Conservation (phyloP, 2,888 invertebrate genomes). For the Entomobrya multifasciata region DNA sequence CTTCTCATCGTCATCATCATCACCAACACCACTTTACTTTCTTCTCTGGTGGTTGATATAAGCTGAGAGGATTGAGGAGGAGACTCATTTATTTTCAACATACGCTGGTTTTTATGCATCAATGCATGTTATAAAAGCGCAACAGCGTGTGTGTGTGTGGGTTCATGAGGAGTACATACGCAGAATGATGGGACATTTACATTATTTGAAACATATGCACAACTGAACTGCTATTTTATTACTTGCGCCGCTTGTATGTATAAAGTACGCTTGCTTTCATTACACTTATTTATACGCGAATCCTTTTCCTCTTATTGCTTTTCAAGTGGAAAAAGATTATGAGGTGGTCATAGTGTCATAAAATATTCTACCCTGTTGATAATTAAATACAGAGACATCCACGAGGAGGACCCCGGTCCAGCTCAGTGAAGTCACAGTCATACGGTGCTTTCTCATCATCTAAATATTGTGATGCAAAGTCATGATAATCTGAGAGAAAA, state of each 20-base stretch:
- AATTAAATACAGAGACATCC: not conserved
- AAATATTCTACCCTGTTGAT: not conserved
- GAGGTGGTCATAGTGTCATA: not conserved
- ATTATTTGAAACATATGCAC: too few relatives aligned
- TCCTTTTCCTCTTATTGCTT: too few relatives aligned
- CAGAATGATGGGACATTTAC: too few relatives aligned
- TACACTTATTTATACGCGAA: not conserved
- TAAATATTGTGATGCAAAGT: not conserved
- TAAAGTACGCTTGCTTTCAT: not conserved
- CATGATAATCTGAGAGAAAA: too few relatives aligned
- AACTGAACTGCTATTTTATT: too few relatives aligned
- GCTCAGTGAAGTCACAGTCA: slow-evolving; percentile 2
- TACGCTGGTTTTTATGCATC: not conserved
- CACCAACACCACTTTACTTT: not conserved
- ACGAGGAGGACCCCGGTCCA: slow-evolving; percentile 10
- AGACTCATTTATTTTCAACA: not conserved
- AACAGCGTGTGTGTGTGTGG: not conserved
- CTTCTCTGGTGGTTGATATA: slow-evolving; percentile 11
- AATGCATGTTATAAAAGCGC: not conserved
- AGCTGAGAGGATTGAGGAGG: not conserved
- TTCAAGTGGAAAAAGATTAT: not conserved
- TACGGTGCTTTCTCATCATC: not conserved
- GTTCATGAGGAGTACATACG: not conserved
- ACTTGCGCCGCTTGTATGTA: too few relatives aligned
- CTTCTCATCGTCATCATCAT: not conserved